These are phyloP conservation scores for Isichthys henryi DNA, from an alignment of 2,113 vertebrate genomes.

Conservation along the genomic window DNA sequence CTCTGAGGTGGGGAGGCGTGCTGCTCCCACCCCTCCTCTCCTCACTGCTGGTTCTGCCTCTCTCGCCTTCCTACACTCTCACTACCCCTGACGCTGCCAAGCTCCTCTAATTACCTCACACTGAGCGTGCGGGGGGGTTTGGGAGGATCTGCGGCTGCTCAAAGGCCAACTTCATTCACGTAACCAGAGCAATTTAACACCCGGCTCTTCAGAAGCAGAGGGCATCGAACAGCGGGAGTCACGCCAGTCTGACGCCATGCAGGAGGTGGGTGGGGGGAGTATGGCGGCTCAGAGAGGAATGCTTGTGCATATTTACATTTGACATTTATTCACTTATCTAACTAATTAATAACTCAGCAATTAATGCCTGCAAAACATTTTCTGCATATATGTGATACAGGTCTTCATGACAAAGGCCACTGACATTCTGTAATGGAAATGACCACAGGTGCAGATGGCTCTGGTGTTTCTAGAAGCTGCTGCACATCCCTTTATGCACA, in stretches of 20 bases:
- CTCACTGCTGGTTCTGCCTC: background rate
- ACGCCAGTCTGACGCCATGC: background rate
- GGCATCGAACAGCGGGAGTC: background rate
- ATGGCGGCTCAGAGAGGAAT: background rate
- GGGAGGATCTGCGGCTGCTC: background rate
- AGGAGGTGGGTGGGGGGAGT: background rate
- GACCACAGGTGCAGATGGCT: background rate
- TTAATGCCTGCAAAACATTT: background rate
- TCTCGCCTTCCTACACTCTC: background rate
- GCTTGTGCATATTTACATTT: background rate
- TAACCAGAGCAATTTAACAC: background rate
- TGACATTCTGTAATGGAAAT: background rate
- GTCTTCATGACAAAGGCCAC: background rate
- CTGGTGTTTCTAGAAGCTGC: background rate
- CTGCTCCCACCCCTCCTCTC: background rate
- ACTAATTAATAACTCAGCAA: background rate
- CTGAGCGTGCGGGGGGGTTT: background rate
- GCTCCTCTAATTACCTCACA: background rate
- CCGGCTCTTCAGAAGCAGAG: background rate
- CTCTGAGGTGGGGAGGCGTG: background rate
- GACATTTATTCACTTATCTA: background rate
- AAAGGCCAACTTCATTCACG: background rate
- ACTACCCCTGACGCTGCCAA: background rate
- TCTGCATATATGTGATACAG: background rate
- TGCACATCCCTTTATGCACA: background rate